A percentile compares a stretch with the other conserved stretches of the same genome.
phyloP scores from a whole-genome alignment of 2,888 invertebrate genomes.

The Drosophila peninsularis region DNA sequence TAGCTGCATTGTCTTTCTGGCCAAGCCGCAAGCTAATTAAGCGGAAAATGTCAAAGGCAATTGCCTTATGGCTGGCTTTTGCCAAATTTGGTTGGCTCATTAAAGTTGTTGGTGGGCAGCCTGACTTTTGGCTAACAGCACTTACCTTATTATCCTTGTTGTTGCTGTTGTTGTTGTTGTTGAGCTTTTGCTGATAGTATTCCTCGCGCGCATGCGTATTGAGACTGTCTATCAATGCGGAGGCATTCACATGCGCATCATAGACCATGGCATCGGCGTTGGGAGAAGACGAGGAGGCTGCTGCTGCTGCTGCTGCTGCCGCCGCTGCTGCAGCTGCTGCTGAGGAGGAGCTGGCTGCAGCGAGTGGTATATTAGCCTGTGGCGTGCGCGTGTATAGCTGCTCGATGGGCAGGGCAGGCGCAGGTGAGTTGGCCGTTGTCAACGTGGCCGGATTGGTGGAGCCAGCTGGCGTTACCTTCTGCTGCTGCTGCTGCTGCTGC shows the following conservation, averaged over 20 bases:
- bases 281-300: conserved; percentile 39
- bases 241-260: conserved; percentile 83
- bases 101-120: conserved; percentile 6
- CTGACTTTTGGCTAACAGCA: conserved; percentile 28
- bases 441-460: conserved; percentile 37
- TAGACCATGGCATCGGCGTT: conserved; percentile 78
- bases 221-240: conserved; percentile 84
- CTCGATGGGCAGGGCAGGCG: conserved; percentile 67
- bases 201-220: conserved; percentile 84
- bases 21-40: conserved; percentile 60
- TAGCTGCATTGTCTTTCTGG: conserved; percentile 41
- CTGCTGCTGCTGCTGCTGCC: conserved; percentile 23
- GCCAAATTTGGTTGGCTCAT: conserved; percentile 24
- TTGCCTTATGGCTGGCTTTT: conserved; percentile 34
- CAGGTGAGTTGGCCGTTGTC: conserved; percentile 47
- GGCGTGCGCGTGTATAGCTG: conserved; percentile 72
- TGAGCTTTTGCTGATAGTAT: conserved; percentile 82
- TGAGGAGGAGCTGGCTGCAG: conserved; percentile 36
- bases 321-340: conserved; percentile 48
- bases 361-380: conserved; percentile 67
- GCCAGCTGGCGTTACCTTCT: conserved; percentile 57
- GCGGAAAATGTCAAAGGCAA: conserved; percentile 52
- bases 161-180: conserved; percentile 51
- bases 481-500: conserved; percentile 59
- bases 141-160: conserved; percentile 81